Evolutionary conservation across 2,888 invertebrate genomes (phyloP).

Genomic region (Blastobasis adustella): DNA sequence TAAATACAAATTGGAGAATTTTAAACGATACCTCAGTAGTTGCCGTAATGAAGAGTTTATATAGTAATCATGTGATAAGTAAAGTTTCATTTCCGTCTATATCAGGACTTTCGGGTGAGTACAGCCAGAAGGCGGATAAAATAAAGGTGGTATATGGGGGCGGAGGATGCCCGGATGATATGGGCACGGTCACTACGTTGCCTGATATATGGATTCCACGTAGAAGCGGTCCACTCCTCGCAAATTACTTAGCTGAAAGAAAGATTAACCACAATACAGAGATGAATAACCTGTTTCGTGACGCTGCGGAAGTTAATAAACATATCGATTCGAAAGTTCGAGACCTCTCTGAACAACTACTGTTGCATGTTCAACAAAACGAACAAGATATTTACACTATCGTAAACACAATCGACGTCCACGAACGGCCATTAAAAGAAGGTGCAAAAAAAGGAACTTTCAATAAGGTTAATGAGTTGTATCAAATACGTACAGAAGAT

Average conservation of each 20-base stretch:
- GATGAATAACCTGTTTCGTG: constrained; percentile 24
- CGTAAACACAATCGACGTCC: constrained; percentile 21
- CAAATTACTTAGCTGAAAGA: constrained; percentile 42
- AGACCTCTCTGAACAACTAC: constrained; percentile 34
- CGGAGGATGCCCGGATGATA: constrained; percentile 34
- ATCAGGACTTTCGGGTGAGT: too few species aligned
- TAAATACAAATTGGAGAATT: too few species aligned
- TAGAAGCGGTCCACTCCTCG: constrained; percentile 41
- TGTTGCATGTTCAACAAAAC: constrained; percentile 37
- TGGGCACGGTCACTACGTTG: constrained; percentile 43
- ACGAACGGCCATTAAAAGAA: constrained; percentile 13
- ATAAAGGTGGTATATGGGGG: too few species aligned
- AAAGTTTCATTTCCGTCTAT: too few species aligned
- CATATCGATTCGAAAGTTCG: constrained; percentile 38
- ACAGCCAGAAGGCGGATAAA: too few species aligned
- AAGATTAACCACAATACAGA: constrained; percentile 32
- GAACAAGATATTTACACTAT: constrained; percentile 37
- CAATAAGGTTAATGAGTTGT: constrained; percentile 26
- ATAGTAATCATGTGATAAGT: too few species aligned
- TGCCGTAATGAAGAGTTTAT: too few species aligned
- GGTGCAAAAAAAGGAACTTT: constrained; percentile 27
- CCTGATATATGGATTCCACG: constrained; percentile 47
- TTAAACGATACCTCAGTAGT: too few species aligned
- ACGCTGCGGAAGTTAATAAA: constrained; percentile 31
- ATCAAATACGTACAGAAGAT: constrained; percentile 27